Conservation (phyloP, 2,888 invertebrate species). For the Baronia brevicornis region DNA sequence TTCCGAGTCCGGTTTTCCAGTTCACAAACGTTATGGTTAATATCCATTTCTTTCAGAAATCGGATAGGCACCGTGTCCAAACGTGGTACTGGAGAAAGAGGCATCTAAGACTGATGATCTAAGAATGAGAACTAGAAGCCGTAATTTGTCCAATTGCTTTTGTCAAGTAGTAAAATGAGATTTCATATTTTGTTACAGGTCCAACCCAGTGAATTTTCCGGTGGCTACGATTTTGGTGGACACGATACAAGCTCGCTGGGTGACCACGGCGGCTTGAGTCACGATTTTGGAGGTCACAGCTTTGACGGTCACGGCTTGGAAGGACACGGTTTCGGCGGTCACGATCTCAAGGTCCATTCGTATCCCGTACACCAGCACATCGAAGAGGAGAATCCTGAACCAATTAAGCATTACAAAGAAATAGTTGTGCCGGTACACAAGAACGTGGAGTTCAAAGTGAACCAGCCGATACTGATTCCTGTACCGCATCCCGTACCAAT, state of each 20-base stretch:
- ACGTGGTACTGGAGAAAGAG: too few species aligned
- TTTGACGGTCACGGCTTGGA: slow-evolving; percentile 39
- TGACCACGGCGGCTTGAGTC: slow-evolving; percentile 12
- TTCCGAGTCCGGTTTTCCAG: too few species aligned
- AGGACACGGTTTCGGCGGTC: slow-evolving; percentile 46
- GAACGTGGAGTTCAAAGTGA: slow-evolving; percentile 75
- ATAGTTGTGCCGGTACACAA: slow-evolving; percentile 79
- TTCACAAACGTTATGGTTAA: too few species aligned
- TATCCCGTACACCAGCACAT: slow-evolving; percentile 79
- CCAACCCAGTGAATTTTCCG: slow-evolving; percentile 54
- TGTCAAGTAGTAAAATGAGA: background rate
- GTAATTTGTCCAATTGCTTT: too few species aligned
- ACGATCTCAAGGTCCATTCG: slow-evolving; percentile 55
- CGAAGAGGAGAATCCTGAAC: slow-evolving; percentile 80
- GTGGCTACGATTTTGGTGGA: slow-evolving; percentile 35
- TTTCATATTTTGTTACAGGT: slow-evolving; percentile 35
- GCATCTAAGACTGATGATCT: too few species aligned
- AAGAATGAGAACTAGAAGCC: too few species aligned
- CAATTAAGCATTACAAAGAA: slow-evolving; percentile 81
- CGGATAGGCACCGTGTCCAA: too few species aligned
- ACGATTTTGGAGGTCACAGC: slow-evolving; percentile 24
- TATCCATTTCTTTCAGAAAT: too few species aligned
- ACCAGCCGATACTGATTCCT: slow-evolving; percentile 74
- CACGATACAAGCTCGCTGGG: slow-evolving; percentile 8
- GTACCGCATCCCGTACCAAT: slow-evolving; percentile 81